Conservation (phyloP, 2,113 vertebrate species). For the Catharus fuscescens region DNA sequence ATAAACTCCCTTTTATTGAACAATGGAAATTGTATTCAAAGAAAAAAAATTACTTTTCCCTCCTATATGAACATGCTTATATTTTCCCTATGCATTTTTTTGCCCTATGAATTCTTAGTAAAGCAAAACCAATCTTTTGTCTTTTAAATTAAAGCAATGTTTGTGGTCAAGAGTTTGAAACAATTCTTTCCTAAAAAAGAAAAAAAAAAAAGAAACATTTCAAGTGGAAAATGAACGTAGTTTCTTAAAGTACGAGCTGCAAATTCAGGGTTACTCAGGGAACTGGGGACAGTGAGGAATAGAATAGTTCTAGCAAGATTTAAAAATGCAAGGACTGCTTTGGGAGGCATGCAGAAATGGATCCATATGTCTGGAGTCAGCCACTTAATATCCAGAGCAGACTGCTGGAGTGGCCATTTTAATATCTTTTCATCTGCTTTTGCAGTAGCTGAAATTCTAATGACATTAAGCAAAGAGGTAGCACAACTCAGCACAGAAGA, state of each 20-base stretch:
- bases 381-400: background rate
- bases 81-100: background rate
- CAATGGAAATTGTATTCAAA: background rate
- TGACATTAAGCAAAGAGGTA: background rate
- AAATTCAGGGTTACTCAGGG: background rate
- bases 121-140: background rate
- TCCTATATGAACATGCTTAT: accelerated
- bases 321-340: background rate
- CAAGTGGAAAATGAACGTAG: background rate
- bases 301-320: background rate
- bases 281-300: background rate
- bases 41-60: background rate
- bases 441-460: background rate
- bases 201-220: background rate
- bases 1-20: background rate
- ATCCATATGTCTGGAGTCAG: background rate
- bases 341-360: background rate
- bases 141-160: background rate
- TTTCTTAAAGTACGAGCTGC: background rate
- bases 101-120: background rate
- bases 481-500: background rate
- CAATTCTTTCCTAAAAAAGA: background rate
- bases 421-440: background rate
- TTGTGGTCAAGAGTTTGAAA: background rate
- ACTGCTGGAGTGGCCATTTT: background rate